Evolutionary conservation across 2,888 invertebrate species (phyloP).

Genomic region (Diaphora mendica): DNA sequence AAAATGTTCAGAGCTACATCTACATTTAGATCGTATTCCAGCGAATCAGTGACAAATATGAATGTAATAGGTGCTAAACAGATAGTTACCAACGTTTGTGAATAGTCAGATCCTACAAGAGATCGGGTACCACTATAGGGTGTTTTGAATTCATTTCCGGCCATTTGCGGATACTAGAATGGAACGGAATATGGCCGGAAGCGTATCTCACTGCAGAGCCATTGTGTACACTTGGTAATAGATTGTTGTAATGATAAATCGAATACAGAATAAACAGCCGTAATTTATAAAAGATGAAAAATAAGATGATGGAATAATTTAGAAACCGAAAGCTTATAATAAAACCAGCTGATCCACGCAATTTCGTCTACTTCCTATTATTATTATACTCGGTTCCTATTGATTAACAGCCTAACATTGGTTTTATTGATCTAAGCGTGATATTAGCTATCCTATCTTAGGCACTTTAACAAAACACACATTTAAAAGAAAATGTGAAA

Average conservation of each 20-base stretch:
- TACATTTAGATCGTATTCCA: too few relatives aligned
- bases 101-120: conserved; percentile 58
- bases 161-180: conserved; percentile 76
- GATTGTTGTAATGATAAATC: conserved; percentile 41
- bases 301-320: background rate
- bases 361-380: too few relatives aligned
- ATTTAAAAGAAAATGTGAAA: too few relatives aligned
- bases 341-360: too few relatives aligned
- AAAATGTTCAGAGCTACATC: too few relatives aligned
- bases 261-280: conserved; percentile 16
- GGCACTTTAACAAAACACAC: too few relatives aligned
- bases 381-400: too few relatives aligned
- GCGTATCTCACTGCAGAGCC: conserved; percentile 64
- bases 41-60: background rate
- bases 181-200: conserved; percentile 72
- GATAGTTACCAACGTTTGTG: conserved; percentile 26
- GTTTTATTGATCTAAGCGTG: too few relatives aligned
- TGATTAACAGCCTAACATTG: too few relatives aligned
- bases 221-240: conserved; percentile 60
- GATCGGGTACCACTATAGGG: conserved; percentile 72
- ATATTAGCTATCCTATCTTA: too few relatives aligned
- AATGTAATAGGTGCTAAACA: conserved; percentile 11
- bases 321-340: too few relatives aligned
- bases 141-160: conserved; percentile 83
- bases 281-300: background rate